A percentile compares a stretch with the other conserved stretches of the same genome.
These are phyloP conservation scores for Patiria miniata DNA, from an alignment of 35 echinoderm and acorn worm genomes.

Conservation along the genomic window DNA sequence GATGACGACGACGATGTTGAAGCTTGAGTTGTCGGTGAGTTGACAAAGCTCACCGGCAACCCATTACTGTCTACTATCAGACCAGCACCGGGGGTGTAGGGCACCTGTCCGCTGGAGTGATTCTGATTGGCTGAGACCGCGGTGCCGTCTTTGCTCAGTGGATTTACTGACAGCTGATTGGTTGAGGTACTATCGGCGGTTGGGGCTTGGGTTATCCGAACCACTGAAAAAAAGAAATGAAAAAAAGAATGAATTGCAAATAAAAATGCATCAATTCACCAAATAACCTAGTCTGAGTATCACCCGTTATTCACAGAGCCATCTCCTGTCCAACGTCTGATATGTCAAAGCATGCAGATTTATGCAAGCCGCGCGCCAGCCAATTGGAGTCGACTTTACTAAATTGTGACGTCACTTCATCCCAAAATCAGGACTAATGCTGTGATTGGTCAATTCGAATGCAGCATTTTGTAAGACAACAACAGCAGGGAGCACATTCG, in stretches of 20 bases:
- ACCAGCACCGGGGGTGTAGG: neutral
- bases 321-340: too few relatives aligned
- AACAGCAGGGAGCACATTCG: too few relatives aligned
- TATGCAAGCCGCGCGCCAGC: too few relatives aligned
- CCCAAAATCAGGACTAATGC: too few relatives aligned
- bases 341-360: too few relatives aligned
- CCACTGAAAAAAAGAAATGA: neutral
- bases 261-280: too few relatives aligned
- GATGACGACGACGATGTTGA: neutral
- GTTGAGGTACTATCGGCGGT: neutral
- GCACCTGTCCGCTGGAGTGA: neutral
- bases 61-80: constrained; percentile 17
- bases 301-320: too few relatives aligned
- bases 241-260: neutral
- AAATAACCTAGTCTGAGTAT: too few relatives aligned
- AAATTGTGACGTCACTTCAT: too few relatives aligned
- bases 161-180: neutral
- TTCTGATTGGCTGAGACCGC: neutral
- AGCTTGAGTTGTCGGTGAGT: neutral
- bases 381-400: too few relatives aligned
- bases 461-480: too few relatives aligned
- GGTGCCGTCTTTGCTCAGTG: neutral
- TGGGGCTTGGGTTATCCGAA: neutral
- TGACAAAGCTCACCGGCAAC: constrained; percentile 5
- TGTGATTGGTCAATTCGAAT: too few relatives aligned